Evolutionary conservation across 2,113 vertebrate genomes (phyloP), one percentile per base, ranked within the genome.

Genomic region (Podilymbus podiceps): DNA sequence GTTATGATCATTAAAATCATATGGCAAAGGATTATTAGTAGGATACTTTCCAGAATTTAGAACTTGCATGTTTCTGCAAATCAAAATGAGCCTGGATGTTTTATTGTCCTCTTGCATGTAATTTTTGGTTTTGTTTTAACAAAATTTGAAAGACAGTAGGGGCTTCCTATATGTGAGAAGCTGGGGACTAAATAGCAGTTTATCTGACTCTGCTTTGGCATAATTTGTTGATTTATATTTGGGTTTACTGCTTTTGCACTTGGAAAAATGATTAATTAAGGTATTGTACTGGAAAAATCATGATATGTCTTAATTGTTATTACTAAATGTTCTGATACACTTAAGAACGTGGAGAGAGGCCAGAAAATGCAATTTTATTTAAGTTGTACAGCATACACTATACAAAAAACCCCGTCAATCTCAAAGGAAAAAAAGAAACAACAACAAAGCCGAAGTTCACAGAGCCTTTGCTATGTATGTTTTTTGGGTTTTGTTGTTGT

Each of bases 351-450:
- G n/a, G 68, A 77, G 15, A 80, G 8, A 80, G 5, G 35, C 11
- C 35, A 73, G 27, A 86, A 18, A 30, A 6, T 52, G 31, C 7
- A 52, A 24, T 64, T 83, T 82, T 59, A 30, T 66, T 67, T 58
- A 63, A 47, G 5, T 38, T 78, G 28, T 60, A 72, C 15, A 55
- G 31, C 8, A 27, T 28, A 28, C 6, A 19, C 14, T 69, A 49
- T n/a, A 38, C 10, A 30, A 49, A 75, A 8, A 1, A 0, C 1
- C 9, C 12, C 9, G 55, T 3, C 2, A 52, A 35, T 38, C 8
- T 50, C 3, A 28, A 68, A 88, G 55, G 38, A 38, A 38, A 38
- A 38, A 38, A 38, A 38, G 9, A 8, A 38, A 38, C 38, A 38
- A 38, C 38, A 38, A 38, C 8, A 35, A 14, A 3, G 4, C 17